Evolutionary conservation across 2,797 vertebrate genomes (phyloP).

Genomic region (Chromis chromis): DNA sequence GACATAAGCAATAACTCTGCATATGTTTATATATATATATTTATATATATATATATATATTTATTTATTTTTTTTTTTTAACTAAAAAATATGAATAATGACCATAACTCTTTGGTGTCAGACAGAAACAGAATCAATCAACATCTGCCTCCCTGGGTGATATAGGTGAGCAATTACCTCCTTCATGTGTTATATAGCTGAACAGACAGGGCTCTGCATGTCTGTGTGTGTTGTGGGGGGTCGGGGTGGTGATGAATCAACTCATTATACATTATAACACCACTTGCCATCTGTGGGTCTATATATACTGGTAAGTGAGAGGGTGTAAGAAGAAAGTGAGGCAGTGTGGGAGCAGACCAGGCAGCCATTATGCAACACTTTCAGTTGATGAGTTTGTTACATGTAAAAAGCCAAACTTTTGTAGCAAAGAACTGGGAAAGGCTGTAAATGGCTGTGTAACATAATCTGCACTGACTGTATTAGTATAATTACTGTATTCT

Average conservation of each 20-base stretch:
- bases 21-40: no score
- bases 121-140: constrained; percentile 34
- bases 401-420: constrained; percentile 36
- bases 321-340: constrained; percentile 57
- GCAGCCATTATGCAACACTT: constrained; percentile 63
- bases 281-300: constrained; percentile 68
- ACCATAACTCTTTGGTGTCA: no score
- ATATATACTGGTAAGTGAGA: constrained; percentile 58
- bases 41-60: no score
- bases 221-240: not conserved
- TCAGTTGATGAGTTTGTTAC: constrained; percentile 36
- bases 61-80: no score
- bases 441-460: constrained; percentile 11
- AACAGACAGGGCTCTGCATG: constrained; percentile 32
- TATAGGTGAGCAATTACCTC: constrained; percentile 33
- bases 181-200: constrained; percentile 17
- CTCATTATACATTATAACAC: constrained; percentile 64
- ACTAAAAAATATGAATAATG: no score
- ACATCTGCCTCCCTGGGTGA: constrained; percentile 20
- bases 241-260: constrained; percentile 51
- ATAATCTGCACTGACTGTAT: constrained; percentile 17
- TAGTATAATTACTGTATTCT: constrained; percentile 39
- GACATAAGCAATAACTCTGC: not conserved
- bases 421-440: constrained; percentile 6
- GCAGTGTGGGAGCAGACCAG: constrained; percentile 59